Evolutionary conservation across 2,113 vertebrate genomes (phyloP), one percentile per base, ranked within the genome.

Genomic region (Cardinalis cardinalis): DNA sequence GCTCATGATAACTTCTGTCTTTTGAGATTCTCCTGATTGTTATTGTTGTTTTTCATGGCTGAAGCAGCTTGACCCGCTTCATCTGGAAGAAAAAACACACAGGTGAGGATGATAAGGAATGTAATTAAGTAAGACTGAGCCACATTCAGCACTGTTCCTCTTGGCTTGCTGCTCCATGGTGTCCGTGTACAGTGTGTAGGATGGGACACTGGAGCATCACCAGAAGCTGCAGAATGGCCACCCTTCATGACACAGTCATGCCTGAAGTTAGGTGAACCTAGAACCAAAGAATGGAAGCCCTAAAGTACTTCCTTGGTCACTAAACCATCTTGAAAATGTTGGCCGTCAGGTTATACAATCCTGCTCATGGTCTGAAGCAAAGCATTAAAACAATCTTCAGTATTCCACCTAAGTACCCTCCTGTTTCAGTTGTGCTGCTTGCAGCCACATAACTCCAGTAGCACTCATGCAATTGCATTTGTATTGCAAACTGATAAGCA

Each of bases 181-280:
- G 1, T 51, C 9, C 0, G 0, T 43, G n/a, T 56, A n/a, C 55
- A 29, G 15, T 19, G 24, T 34, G 34, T 34, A 28, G 38, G 48
- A 69, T 61, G 55, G 14, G 46, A 13, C 43, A 41, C 0, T 31
- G 29, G 43, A 68, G 44, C 41, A 46, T 29, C 1, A 8, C 8
- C 2, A 6, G 43, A 43, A 84, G 51, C 36, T 70, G 60, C n/a
- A 69, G 77, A 60, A 60, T 2, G 3, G n/a, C 23, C 9, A 9
- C 8, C 32, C 32, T 24, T 13, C 55, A 12, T 18, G 10, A 21
- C 80, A 66, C 31, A 18, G 19, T 66, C 20, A 18, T 34, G 18
- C 56, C 28, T 65, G 55, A 66, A 31, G 15, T 69, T 48, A 49
- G 18, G 64, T 32, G 64, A 34, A 32, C 32, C 32, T 72, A 12